A percentile compares a stretch with the other conserved stretches of the same genome.
Conservation (phyloP, 2,888 invertebrate genomes). For the Gastracanthus pulcherrimus region DNA sequence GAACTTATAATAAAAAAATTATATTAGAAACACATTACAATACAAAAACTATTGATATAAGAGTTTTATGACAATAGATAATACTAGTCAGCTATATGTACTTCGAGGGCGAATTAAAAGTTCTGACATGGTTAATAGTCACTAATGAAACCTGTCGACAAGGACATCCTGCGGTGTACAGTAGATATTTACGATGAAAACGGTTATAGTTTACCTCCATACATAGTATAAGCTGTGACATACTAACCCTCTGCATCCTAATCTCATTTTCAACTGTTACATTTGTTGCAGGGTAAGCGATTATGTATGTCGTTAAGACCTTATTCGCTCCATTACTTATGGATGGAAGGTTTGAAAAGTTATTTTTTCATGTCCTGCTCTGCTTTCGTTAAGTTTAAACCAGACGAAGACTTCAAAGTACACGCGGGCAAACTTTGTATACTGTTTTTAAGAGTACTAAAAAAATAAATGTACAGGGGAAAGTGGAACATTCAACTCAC, state of each 20-base stretch:
- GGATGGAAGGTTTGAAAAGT: slow-evolving; percentile 13
- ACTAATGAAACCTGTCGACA: slow-evolving; percentile 18
- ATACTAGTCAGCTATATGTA: neutral
- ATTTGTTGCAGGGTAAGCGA: neutral
- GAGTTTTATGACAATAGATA: neutral
- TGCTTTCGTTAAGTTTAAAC: neutral
- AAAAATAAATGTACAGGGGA: no score
- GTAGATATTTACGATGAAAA: slow-evolving; percentile 1
- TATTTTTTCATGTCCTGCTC: slow-evolving; percentile 7
- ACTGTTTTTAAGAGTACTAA: no score
- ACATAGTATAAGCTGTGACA: slow-evolving; percentile 33
- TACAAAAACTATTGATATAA: no score
- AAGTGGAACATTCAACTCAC: no score
- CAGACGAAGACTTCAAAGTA: neutral
- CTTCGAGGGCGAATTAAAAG: neutral
- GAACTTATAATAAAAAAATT: no score
- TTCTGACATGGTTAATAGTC: neutral
- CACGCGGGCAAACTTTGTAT: no score
- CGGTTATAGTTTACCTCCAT: slow-evolving; percentile 29
- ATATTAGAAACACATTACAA: no score
- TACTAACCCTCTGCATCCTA: slow-evolving; percentile 42
- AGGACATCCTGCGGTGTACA: neutral
- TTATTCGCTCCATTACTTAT: slow-evolving; percentile 30
- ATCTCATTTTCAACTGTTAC: slow-evolving; percentile 35
- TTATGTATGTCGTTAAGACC: slow-evolving; percentile 20